phyloP scores from a whole-genome alignment of 2,888 invertebrate genomes.

The Himalopsyche kuldschensis region DNA sequence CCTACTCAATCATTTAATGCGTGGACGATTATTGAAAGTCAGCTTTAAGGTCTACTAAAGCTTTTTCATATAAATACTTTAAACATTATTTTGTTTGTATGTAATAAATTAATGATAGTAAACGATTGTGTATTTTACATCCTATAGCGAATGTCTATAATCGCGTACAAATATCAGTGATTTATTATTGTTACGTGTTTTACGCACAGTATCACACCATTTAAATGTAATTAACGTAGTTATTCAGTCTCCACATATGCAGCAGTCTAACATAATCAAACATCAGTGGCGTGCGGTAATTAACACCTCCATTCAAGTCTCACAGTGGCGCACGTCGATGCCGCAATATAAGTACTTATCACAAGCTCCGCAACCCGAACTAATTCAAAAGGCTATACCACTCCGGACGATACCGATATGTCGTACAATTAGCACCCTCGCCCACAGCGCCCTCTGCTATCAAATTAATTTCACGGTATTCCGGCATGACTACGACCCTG shows the following conservation, averaged over 20 bases:
- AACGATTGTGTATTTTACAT: too few relatives aligned
- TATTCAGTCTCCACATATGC: not conserved
- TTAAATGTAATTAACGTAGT: not conserved
- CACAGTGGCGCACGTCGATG: not conserved
- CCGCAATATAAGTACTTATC: not conserved
- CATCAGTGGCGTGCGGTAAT: not conserved
- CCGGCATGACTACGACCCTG: not conserved
- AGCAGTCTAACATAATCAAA: not conserved
- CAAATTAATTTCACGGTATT: conserved; percentile 25
- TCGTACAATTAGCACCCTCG: conserved; percentile 33
- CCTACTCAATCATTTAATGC: too few relatives aligned
- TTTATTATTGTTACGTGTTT: too few relatives aligned
- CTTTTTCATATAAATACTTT: too few relatives aligned
- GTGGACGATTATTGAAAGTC: too few relatives aligned
- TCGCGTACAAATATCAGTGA: too few relatives aligned
- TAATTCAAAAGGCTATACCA: not conserved
- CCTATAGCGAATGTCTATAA: too few relatives aligned
- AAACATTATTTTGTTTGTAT: too few relatives aligned
- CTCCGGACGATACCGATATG: conserved; percentile 9
- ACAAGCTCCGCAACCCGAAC: not conserved
- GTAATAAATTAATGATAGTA: too few relatives aligned
- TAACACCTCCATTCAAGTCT: not conserved
- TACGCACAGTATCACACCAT: not conserved
- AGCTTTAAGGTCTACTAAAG: too few relatives aligned
- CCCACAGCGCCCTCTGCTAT: conserved; percentile 27